Evolutionary conservation across 2,797 vertebrate species (phyloP).

Genomic region (Scolopax rusticola): DNA sequence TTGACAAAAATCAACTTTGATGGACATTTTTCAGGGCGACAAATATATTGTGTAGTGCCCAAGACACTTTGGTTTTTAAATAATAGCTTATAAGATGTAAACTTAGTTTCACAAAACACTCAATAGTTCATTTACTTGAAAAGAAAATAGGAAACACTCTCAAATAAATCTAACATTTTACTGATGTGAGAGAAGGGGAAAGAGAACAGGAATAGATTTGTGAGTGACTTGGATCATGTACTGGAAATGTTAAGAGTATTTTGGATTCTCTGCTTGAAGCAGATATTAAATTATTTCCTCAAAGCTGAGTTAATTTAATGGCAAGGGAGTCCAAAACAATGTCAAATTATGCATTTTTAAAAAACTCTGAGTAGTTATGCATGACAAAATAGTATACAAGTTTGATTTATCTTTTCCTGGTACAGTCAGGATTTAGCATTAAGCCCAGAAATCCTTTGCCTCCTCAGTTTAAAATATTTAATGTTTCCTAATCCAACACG

Average conservation of each 20-base stretch:
- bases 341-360: constrained; percentile 41
- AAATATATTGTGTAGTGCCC: background rate
- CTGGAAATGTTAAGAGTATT: background rate
- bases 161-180: background rate
- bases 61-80: background rate
- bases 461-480: constrained; percentile 52
- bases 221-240: background rate
- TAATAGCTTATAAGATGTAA: background rate
- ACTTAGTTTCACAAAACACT: background rate
- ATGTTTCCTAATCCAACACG: constrained; percentile 29
- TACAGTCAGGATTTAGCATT: constrained; percentile 1
- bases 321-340: constrained; percentile 17
- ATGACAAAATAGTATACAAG: background rate
- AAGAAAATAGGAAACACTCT: background rate
- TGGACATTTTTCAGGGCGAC: background rate
- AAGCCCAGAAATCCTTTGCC: background rate
- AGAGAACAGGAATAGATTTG: background rate
- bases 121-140: background rate
- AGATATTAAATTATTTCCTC: constrained; percentile 19
- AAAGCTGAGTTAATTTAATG: background rate
- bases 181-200: background rate
- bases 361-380: constrained; percentile 21
- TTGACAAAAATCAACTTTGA: background rate
- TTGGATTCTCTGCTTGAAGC: background rate
- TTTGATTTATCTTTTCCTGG: constrained; percentile 8